phyloP scores from a whole-genome alignment of 2,888 invertebrate species.

The Pristionchus mayeri region DNA sequence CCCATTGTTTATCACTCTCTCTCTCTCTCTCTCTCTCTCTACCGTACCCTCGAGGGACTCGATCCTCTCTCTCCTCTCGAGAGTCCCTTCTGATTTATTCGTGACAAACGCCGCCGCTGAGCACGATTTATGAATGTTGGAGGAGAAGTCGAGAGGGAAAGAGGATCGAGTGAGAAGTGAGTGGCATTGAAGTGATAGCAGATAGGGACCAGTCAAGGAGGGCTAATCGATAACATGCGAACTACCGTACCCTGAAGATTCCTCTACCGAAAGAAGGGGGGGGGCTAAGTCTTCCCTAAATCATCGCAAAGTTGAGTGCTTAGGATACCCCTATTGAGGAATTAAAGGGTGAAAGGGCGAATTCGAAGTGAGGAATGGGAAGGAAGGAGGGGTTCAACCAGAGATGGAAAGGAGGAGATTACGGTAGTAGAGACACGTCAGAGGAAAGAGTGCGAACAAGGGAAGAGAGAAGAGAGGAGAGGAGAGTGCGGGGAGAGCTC shows the following conservation, averaged over 20 bases:
- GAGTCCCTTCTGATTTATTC: constrained; percentile 49
- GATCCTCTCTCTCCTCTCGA: constrained; percentile 24
- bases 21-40: neutral
- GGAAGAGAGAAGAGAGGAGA: neutral
- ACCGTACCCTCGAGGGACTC: constrained; percentile 9
- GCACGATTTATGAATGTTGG: constrained; percentile 43
- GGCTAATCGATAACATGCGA: neutral
- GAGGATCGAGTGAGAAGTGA: neutral
- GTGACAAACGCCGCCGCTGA: constrained; percentile 38
- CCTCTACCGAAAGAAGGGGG: neutral
- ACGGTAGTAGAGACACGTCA: constrained; percentile 22
- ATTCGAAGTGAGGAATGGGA: neutral
- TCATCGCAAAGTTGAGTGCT: constrained; percentile 9
- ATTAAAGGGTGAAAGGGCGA: neutral
- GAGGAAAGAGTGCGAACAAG: constrained; percentile 9
- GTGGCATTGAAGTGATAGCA: neutral
- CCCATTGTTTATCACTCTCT: constrained; percentile 12
- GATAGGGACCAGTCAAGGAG: constrained; percentile 32
- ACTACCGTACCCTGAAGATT: neutral
- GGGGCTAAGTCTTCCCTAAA: neutral
- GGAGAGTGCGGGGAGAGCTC: constrained; percentile 1
- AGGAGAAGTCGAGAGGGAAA: neutral
- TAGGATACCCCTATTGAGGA: neutral
- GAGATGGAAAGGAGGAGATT: constrained; percentile 33
- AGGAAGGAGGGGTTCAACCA: neutral